phyloP scores from a whole-genome alignment of 2,113 vertebrate genomes.

The Nannobrachium achirus region DNA sequence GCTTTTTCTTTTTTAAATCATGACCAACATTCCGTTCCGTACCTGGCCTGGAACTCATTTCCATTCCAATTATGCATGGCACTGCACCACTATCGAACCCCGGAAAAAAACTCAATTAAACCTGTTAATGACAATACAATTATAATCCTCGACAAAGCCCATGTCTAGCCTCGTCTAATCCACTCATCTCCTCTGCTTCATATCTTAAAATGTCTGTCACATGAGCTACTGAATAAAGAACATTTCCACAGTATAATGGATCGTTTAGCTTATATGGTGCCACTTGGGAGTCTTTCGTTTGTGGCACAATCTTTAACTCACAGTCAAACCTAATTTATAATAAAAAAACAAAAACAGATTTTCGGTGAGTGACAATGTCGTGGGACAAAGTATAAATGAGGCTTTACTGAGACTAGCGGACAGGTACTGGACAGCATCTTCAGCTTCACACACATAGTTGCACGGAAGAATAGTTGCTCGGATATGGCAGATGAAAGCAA shows the following conservation, averaged over 20 bases:
- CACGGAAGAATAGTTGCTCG: background rate
- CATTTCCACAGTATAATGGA: constrained; percentile 43
- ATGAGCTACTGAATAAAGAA: constrained; percentile 32
- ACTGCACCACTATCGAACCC: constrained; percentile 8
- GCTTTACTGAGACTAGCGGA: too few species aligned
- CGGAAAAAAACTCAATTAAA: constrained; percentile 13
- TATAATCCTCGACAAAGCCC: constrained; percentile 5
- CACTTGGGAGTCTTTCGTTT: constrained; percentile 14
- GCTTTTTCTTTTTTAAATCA: constrained; percentile 33
- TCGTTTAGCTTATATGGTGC: constrained; percentile 54
- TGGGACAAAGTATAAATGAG: too few species aligned
- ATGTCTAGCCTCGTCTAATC: background rate
- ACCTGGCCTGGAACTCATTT: constrained; percentile 8
- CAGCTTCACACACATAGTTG: too few species aligned
- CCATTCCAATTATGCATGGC: background rate
- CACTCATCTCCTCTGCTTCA: constrained; percentile 8
- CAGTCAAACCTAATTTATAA: background rate
- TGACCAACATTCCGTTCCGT: constrained; percentile 9
- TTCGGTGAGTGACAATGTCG: too few species aligned
- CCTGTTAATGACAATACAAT: constrained; percentile 7
- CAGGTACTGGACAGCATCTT: too few species aligned
- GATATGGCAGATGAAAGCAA: constrained; percentile 22
- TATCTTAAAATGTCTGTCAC: constrained; percentile 9
- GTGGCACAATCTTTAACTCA: constrained; percentile 2
- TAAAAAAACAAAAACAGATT: too few species aligned